Base-by-base conservation (phyloP, 2,113 vertebrate species). In the Ptilonorhynchus violaceus region DNA sequence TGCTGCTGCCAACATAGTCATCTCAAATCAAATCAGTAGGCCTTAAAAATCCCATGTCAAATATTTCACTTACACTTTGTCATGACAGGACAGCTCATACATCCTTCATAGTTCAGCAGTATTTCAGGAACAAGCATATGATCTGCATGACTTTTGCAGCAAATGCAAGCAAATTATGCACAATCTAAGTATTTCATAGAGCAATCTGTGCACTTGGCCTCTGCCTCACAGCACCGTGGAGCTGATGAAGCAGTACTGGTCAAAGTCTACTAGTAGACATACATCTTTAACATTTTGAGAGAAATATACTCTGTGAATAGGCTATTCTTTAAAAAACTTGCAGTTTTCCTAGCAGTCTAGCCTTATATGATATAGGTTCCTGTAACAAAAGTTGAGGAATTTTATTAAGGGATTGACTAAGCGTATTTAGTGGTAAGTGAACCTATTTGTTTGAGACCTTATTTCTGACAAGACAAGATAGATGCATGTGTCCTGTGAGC, bases 261-360 rank as follows among this genome's bases (percentile, higher is more conserved):
- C 9, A 24, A 27, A n/a, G 24, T 30, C 5, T 80, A 2, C n/a
- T 79, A 18, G 13, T 3, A 62, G 49, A 30, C 1, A 20, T 56
- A 22, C 4, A 5, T 52, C 33, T 59, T 88, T 20, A 72, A 56
- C 11, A 46, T 23, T 13, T 77, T 8, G 15, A 63, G 7, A 50
- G 42, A 78, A 87, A 63, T 0, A 6, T 6, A 6, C 9, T 90
- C n/a, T 25, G 1, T 31, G 0, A 60, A 2, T 52, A 22, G 31
- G 8, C 19, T 77, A 41, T 76, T 56, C 18, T 31, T 42, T 33
- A 60, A 60, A 72, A 64, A 46, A 30, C 9, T 50, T 68, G 22
- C 8, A 35, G 22, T 83, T 80, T 86, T 69, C 24, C 8, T 73
- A 53, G 31, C 15, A 63, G 2, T 73, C 23, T 12, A 64, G 8